phyloP scores from a whole-genome alignment of 2,797 vertebrate genomes.

The Sorex maritimensis region DNA sequence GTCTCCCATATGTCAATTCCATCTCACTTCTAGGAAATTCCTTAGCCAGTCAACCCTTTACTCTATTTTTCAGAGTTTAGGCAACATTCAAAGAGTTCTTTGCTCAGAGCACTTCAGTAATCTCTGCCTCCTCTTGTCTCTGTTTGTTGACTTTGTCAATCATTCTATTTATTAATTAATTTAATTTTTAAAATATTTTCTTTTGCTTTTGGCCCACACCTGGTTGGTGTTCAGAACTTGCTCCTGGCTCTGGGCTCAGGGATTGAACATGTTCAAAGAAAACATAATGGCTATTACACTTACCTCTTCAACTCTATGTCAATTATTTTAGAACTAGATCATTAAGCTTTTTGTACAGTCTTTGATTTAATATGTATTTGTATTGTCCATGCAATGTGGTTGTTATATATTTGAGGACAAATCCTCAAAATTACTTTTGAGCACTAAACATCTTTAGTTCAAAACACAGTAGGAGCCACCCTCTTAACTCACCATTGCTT shows the following conservation, averaged over 20 bases:
- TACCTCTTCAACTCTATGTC: too few relatives aligned
- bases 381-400: background rate
- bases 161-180: background rate
- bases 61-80: slow-evolving; percentile 18
- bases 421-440: background rate
- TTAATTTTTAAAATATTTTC: too few relatives aligned
- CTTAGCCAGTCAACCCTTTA: background rate
- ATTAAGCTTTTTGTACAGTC: background rate
- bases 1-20: background rate
- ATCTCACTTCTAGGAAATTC: slow-evolving; percentile 27
- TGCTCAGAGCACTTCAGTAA: slow-evolving; percentile 16
- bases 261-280: too few relatives aligned
- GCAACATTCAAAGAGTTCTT: background rate
- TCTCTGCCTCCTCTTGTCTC: slow-evolving; percentile 42
- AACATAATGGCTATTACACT: too few relatives aligned
- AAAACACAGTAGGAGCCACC: background rate
- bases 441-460: background rate
- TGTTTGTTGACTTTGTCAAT: slow-evolving; percentile 27
- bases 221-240: too few relatives aligned
- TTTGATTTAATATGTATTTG: background rate
- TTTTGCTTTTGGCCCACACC: too few relatives aligned
- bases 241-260: too few relatives aligned
- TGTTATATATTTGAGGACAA: background rate
- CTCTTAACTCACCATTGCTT: background rate
- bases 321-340: slow-evolving; percentile 42